These are phyloP conservation scores for Mellilla xanthometata DNA, from an alignment of 2,888 invertebrate genomes.

Conservation along the genomic window DNA sequence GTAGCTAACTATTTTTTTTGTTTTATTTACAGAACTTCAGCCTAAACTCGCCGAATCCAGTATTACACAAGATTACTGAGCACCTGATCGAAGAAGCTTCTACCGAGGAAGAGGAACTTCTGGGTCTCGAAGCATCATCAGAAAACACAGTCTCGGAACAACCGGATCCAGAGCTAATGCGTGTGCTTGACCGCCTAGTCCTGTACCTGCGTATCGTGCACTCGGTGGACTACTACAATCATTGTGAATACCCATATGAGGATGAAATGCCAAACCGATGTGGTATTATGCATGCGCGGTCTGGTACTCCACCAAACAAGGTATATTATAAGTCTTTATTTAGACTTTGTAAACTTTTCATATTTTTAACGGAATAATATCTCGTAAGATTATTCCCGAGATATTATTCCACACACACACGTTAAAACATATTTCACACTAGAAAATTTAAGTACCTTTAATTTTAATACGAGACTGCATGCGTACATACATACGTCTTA, in stretches of 20 bases:
- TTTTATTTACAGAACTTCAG: slow-evolving; percentile 72
- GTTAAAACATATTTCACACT: too few species aligned
- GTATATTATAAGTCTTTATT: too few species aligned
- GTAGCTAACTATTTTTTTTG: too few species aligned
- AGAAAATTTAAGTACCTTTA: too few species aligned
- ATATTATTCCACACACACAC: too few species aligned
- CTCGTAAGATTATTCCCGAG: too few species aligned
- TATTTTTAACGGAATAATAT: too few species aligned
- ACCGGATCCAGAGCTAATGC: slow-evolving; percentile 73
- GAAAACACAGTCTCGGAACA: slow-evolving; percentile 55
- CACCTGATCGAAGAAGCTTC: slow-evolving; percentile 99
- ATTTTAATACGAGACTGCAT: too few species aligned
- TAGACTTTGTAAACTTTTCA: too few species aligned
- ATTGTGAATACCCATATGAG: slow-evolving; percentile 99
- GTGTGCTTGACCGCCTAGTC: slow-evolving; percentile 91
- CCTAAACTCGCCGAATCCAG: slow-evolving; percentile 93
- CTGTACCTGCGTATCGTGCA: slow-evolving; percentile 98
- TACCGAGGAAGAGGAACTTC: slow-evolving; percentile 97
- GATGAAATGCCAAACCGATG: slow-evolving; percentile 99
- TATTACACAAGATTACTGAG: slow-evolving; percentile 98
- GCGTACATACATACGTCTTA: too few species aligned
- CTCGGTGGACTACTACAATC: slow-evolving; percentile 99
- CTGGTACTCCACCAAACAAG: slow-evolving; percentile 92
- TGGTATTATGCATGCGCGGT: slow-evolving; percentile 98
- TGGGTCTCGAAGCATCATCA: slow-evolving; percentile 84